Base-by-base conservation (phyloP, 2,888 invertebrate genomes). In the Cenopis cana region DNA sequence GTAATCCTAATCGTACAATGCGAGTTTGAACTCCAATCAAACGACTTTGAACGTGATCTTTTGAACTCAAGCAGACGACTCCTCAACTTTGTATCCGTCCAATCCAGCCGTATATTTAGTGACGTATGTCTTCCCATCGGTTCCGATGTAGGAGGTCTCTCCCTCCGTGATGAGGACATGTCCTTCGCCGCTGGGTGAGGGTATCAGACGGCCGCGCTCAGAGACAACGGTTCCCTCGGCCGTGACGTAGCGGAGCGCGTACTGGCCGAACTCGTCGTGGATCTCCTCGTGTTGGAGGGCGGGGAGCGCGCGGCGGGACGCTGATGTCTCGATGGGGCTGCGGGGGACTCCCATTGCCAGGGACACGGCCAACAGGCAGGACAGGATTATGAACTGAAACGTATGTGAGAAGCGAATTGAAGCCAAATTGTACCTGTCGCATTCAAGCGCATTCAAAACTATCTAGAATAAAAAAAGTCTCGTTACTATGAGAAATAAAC, bases 191-290 rank as follows among this genome's bases (percentile, higher is more conserved):
- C 82, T 79, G n/a, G 79, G 70, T 24, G 76, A 79, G 9, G 81
- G 83, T 14, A 86, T 78, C 12, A 87, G 79, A 6, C 74, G 77
- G 12, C 85, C 87, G 11, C 80, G 78, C 73, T 86, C 84, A 0
- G 74, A 74, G 8, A 86, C 83, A 0, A 83, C 74, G 24, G 81
- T 86, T 10, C 86, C 86, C 68, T 87, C 85, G 49, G 85, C 86
- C 4, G 86, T 86, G 49, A 84, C 80, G 76, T 86, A 88, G 24
- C 83, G 81, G 4, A 87, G 77, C 0, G 81, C 76, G 72, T 82
- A 87, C 74, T 87, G 86, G 0, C 85, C 85, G 20, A 76, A 78
- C 50, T 84, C 81, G 38, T 86, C 87, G 70, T 83, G 87, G 14
- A 83, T 73, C 73, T 86, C 86, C 66, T 85, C 82, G 62, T 88